These are phyloP conservation scores for Dipodomys ordii DNA, from an alignment of 2,113 vertebrate genomes.

Conservation along the genomic window DNA sequence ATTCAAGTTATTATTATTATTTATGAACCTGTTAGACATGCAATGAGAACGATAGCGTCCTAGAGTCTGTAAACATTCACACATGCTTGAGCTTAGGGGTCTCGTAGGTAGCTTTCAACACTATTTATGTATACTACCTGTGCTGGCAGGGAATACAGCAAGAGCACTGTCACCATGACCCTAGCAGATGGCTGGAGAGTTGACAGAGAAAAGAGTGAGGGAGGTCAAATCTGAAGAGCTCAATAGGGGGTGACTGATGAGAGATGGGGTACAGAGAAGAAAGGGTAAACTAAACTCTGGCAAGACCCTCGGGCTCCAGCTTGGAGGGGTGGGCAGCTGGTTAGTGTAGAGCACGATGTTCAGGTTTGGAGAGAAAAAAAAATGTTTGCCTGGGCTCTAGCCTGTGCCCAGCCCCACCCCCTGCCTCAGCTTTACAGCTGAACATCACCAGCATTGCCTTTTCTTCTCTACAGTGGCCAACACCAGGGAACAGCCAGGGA, in stretches of 20 bases:
- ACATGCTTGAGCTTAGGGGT: neutral
- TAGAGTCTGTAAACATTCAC: neutral
- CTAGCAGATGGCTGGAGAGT: conserved; percentile 47
- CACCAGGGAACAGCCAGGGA: conserved; percentile 44
- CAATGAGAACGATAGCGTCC: neutral
- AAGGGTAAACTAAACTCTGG: conserved; percentile 26
- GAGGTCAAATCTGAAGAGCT: neutral
- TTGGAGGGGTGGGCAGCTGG: neutral
- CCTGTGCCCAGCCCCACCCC: conserved; percentile 54
- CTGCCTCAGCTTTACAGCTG: conserved; percentile 74
- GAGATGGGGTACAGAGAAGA: neutral
- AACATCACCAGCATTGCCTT: conserved; percentile 41
- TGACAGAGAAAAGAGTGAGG: neutral
- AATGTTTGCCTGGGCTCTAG: conserved; percentile 63
- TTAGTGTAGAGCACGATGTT: accelerated
- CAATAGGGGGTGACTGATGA: neutral
- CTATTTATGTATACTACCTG: neutral
- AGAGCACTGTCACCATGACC: neutral
- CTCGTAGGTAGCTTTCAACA: neutral
- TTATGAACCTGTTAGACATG: neutral
- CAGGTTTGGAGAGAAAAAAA: conserved; percentile 49
- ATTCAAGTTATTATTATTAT: neutral
- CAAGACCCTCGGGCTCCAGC: neutral
- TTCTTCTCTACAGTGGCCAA: conserved; percentile 45
- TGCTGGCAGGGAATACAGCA: neutral